phyloP scores from a whole-genome alignment of 1,140 invertebrate genomes.

The Drosophila rhopaloa region DNA sequence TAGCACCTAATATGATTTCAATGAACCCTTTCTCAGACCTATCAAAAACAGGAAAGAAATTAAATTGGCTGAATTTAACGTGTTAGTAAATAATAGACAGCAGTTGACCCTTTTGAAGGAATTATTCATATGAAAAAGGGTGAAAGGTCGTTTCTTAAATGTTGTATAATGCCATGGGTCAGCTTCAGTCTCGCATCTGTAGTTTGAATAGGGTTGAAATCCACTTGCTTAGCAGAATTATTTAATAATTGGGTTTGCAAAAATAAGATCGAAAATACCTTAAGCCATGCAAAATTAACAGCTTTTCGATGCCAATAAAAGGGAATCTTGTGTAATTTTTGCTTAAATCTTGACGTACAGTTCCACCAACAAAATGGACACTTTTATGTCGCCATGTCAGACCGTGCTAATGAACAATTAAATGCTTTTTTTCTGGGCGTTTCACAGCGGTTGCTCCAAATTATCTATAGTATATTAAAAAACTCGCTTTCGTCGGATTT shows the following conservation, averaged over 20 bases:
- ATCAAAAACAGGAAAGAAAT: conserved; percentile 22
- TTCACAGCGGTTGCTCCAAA: conserved; percentile 5
- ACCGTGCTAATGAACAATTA: conserved; percentile 38
- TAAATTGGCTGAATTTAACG: conserved; percentile 22
- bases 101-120: conserved; percentile 1
- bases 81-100: conserved; percentile 8
- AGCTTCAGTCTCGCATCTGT: conserved; percentile 8
- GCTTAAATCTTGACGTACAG: not conserved
- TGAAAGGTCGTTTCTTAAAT: conserved; percentile 17
- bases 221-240: conserved; percentile 23
- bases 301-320: conserved; percentile 1
- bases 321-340: not conserved
- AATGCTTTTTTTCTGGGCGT: conserved; percentile 11
- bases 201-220: conserved; percentile 12
- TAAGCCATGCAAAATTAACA: not conserved
- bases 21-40: not conserved
- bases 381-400: conserved; percentile 14
- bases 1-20: not conserved
- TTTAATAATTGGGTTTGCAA: not conserved
- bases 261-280: not conserved
- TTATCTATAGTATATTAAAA: conserved; percentile 22
- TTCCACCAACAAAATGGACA: conserved; percentile 24
- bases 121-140: conserved; percentile 1
- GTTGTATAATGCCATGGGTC: conserved; percentile 13
- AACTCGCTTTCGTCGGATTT: conserved; percentile 43